These are phyloP conservation scores for Leptinotarsa texana DNA, from an alignment of 1,140 invertebrate genomes.

Conservation along the genomic window DNA sequence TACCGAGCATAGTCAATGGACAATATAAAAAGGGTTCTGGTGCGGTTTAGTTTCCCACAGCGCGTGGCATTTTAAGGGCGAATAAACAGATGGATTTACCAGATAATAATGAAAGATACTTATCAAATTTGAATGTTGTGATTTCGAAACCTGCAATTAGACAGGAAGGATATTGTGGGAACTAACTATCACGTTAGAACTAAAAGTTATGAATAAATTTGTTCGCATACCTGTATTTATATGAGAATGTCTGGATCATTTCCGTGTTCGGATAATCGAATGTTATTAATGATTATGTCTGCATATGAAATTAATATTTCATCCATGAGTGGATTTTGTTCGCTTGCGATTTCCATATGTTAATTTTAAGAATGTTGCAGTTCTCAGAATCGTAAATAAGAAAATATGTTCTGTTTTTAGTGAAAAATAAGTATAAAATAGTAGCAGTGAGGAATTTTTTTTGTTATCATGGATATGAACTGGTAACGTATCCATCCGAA, in stretches of 20 bases:
- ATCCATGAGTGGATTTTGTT: slow-evolving; percentile 1
- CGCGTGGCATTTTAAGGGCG: slow-evolving; percentile 4
- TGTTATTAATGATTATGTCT: slow-evolving; percentile 1
- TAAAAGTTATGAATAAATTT: slow-evolving; percentile 1
- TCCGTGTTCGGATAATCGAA: background rate
- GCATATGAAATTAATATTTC: background rate
- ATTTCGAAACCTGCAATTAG: slow-evolving; percentile 6
- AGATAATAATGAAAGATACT: slow-evolving; percentile 9
- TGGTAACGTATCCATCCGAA: too few species aligned
- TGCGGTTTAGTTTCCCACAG: slow-evolving; percentile 5
- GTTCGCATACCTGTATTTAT: slow-evolving; percentile 3
- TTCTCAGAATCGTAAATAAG: background rate
- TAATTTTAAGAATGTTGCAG: background rate
- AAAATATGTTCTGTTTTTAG: too few species aligned
- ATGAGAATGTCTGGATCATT: slow-evolving; percentile 5
- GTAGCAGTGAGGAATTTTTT: too few species aligned
- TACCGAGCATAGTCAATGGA: background rate
- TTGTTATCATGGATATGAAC: too few species aligned
- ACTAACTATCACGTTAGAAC: background rate
- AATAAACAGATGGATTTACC: slow-evolving; percentile 1
- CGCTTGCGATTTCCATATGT: background rate
- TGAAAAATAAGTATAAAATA: too few species aligned
- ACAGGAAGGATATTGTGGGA: slow-evolving; percentile 5
- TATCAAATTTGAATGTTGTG: slow-evolving; percentile 6
- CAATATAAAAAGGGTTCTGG: background rate